Evolutionary conservation across 30 jellyfish, hydroid and myxozoan genomes (phyloP).

Genomic region (Cassiopea xamachana): DNA sequence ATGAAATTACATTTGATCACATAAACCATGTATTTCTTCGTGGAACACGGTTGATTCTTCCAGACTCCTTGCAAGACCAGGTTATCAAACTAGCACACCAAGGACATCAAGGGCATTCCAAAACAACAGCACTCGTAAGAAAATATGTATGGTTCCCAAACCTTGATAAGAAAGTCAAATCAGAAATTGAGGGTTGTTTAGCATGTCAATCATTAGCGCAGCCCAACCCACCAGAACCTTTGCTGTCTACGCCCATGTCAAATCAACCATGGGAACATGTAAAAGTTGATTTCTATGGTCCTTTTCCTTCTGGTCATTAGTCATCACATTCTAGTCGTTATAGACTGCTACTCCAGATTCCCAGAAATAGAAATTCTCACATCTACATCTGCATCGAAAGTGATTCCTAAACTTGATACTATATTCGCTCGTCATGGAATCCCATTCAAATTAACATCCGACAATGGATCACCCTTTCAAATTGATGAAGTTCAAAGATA

Average conservation of each 20-base stretch:
- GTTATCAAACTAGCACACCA: constrained; percentile 44
- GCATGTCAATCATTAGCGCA: constrained; percentile 59
- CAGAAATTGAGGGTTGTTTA: constrained; percentile 13
- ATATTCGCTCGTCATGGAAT: constrained; percentile 35
- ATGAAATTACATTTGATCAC: constrained; percentile 24
- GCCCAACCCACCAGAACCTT: constrained; percentile 32
- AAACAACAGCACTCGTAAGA: constrained; percentile 32
- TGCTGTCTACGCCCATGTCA: constrained; percentile 17
- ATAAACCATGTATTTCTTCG: constrained; percentile 6
- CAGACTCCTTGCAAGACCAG: constrained; percentile 18
- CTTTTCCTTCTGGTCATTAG: constrained; percentile 55
- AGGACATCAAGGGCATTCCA: constrained; percentile 68
- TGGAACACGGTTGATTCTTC: constrained; percentile 42
- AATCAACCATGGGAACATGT: neutral
- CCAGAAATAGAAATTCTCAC: constrained; percentile 73
- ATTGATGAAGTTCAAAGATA: constrained; percentile 17
- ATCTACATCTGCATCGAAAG: constrained; percentile 42
- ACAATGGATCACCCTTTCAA: constrained; percentile 58
- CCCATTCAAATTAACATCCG: constrained; percentile 17
- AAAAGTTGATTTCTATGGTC: constrained; percentile 47
- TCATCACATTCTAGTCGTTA: constrained; percentile 48
- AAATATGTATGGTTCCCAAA: constrained; percentile 18
- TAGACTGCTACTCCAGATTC: constrained; percentile 31
- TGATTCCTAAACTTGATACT: constrained; percentile 24
- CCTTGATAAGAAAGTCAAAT: constrained; percentile 13